These are phyloP conservation scores for Pseudochirops cupreus DNA, from an alignment of 2,797 vertebrate species.

Conservation along the genomic window DNA sequence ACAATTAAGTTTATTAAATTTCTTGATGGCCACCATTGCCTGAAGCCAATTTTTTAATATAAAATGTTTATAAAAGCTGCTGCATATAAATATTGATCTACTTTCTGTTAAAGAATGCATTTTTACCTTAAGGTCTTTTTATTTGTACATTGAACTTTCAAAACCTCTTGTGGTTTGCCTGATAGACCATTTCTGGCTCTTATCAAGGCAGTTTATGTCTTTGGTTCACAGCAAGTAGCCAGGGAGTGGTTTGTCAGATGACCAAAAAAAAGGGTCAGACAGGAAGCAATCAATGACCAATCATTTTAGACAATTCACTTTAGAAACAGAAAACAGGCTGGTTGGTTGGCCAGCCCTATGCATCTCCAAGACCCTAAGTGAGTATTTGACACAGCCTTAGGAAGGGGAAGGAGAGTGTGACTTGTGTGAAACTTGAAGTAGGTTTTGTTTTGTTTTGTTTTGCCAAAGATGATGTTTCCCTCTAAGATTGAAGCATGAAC, in stretches of 20 bases:
- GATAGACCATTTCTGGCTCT: not conserved
- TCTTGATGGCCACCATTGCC: not conserved
- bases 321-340: conserved; percentile 10
- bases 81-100: conserved; percentile 34
- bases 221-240: not conserved
- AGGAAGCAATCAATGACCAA: conserved; percentile 15
- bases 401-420: not conserved
- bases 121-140: conserved; percentile 26
- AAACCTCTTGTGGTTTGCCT: conserved; percentile 16
- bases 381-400: not conserved
- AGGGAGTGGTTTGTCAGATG: conserved; percentile 4
- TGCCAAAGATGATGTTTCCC: not conserved
- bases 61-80: not conserved
- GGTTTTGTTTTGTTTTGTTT: not conserved
- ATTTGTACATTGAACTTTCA: conserved; percentile 14
- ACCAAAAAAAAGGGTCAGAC: not conserved
- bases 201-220: conserved; percentile 9
- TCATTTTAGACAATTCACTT: conserved; percentile 4
- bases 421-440: not conserved
- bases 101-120: conserved; percentile 22
- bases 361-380: not conserved
- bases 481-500: conserved; percentile 16
- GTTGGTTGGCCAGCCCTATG: not conserved
- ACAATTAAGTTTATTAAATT: conserved; percentile 11
- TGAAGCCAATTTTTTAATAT: not conserved